A percentile compares a stretch with the other conserved stretches of the same genome.
These are phyloP conservation scores for Euplagia quadripunctaria DNA, from an alignment of 2,888 invertebrate species.

Conservation along the genomic window DNA sequence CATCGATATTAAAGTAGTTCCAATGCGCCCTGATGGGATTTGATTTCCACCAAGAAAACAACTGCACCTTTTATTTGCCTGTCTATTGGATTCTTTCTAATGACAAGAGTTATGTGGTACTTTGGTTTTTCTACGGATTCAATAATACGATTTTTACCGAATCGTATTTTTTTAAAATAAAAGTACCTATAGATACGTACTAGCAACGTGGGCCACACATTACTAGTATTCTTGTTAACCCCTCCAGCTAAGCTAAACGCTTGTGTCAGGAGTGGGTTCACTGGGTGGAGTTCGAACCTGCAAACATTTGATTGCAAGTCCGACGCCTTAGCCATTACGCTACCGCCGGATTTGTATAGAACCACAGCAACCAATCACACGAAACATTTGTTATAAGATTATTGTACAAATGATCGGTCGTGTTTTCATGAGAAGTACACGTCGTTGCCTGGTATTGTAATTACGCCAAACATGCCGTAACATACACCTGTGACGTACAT, in stretches of 20 bases:
- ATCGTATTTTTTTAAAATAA: too few relatives aligned
- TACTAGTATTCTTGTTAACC: too few relatives aligned
- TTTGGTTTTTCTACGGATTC: background rate
- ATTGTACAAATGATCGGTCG: background rate
- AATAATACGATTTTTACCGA: background rate
- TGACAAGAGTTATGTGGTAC: background rate
- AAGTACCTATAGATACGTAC: too few relatives aligned
- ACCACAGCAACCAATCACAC: background rate
- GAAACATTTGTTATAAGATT: background rate
- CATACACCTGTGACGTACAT: conserved; percentile 16
- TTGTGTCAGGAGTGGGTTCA: too few relatives aligned
- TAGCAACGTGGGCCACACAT: too few relatives aligned
- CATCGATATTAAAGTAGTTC: too few relatives aligned
- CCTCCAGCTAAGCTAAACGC: too few relatives aligned
- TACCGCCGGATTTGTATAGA: background rate
- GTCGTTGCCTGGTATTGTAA: background rate
- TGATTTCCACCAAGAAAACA: background rate
- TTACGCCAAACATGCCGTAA: background rate
- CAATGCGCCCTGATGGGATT: too few relatives aligned
- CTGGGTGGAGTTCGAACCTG: too few relatives aligned
- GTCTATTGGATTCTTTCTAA: background rate
- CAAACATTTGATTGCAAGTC: too few relatives aligned
- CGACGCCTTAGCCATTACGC: too few relatives aligned
- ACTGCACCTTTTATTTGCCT: background rate
- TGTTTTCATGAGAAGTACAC: background rate